Evolutionary conservation across 2,888 invertebrate genomes (phyloP).

Genomic region (Nudaria mundana): DNA sequence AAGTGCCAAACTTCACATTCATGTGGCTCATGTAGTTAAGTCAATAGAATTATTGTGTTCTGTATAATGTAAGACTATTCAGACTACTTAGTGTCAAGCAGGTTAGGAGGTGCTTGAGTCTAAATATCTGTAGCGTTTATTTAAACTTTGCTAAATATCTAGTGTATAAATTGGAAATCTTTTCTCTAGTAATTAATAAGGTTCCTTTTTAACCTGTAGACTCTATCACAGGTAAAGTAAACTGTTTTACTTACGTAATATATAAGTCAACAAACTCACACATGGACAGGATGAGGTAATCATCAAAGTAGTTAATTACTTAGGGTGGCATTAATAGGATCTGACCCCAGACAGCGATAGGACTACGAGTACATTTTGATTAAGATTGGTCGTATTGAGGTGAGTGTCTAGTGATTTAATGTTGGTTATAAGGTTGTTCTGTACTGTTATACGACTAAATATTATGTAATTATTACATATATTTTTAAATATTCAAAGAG

Average conservation of each 20-base stretch:
- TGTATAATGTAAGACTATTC: too few relatives aligned
- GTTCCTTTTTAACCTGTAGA: constrained; percentile 48
- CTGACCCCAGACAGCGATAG: constrained; percentile 20
- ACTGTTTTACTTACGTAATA: constrained; percentile 31
- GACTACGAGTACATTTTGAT: constrained; percentile 32
- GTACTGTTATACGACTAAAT: too few relatives aligned
- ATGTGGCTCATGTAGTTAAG: too few relatives aligned
- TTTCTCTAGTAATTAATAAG: constrained; percentile 38
- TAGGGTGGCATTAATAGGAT: constrained; percentile 21
- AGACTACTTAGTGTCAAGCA: too few relatives aligned
- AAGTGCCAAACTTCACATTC: too few relatives aligned
- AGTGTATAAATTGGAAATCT: constrained; percentile 62
- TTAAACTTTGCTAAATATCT: constrained; percentile 31
- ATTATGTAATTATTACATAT: too few relatives aligned
- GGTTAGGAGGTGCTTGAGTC: too few relatives aligned
- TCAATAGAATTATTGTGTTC: too few relatives aligned
- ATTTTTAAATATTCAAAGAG: too few relatives aligned
- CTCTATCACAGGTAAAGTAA: constrained; percentile 26
- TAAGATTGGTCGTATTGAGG: constrained; percentile 13
- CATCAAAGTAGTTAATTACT: constrained; percentile 37
- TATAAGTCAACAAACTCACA: constrained; percentile 18
- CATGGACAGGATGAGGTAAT: constrained; percentile 24
- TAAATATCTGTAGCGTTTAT: too few relatives aligned
- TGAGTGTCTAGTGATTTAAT: constrained; percentile 6
- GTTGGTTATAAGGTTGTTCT: not conserved